Base-by-base conservation (phyloP, 1,140 invertebrate species). In the Drosophila ogumai region DNA sequence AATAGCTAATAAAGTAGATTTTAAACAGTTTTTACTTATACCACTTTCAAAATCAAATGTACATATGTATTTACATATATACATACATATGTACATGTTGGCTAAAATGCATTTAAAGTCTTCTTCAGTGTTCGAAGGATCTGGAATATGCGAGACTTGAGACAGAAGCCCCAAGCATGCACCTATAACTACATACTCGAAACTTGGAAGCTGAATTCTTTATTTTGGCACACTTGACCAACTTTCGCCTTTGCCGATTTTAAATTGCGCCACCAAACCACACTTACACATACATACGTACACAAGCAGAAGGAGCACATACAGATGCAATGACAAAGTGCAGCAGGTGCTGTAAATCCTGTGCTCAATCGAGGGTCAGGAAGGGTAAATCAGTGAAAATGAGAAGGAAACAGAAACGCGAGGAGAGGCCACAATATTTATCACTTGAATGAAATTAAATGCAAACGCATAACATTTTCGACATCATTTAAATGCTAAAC, bases 181-280 rank as follows among this genome's bases (percentile, higher is more conserved):
- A 52, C 49, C 61, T 19, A 25, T 65, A 60, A 41, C 22, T 40
- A 46, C 49, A 43, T 31, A 34, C 64, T 57, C 43, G 43, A 47
- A 60, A 38, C 46, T 59, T 17, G 8, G 19, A 10, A n/a, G 32
- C 41, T 74, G 47, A 68, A 64, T 80, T 90, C 63, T 74, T 87
- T 90, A 80, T 87, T 88, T 87, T 90, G 73, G 66, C 81, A 81
- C 73, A 88, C 84, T 88, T 90, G 84, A 88, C 84, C 84, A 88
- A 88, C 66, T 85, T 88, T 90, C 67, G 67, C 64, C 60, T 46
- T 38, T 81, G 57, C 61, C 61, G 67, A 84, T 74, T 77, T 77
- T 67, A 77, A 54, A 80, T 75, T 76, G 67, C 69, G 66, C 65
- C 66, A 56, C 54, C 49, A 60, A 49, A 46, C 52, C 57, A 44